Conservation (phyloP, 2,113 vertebrate species). For the Rhynchomys soricoides region DNA sequence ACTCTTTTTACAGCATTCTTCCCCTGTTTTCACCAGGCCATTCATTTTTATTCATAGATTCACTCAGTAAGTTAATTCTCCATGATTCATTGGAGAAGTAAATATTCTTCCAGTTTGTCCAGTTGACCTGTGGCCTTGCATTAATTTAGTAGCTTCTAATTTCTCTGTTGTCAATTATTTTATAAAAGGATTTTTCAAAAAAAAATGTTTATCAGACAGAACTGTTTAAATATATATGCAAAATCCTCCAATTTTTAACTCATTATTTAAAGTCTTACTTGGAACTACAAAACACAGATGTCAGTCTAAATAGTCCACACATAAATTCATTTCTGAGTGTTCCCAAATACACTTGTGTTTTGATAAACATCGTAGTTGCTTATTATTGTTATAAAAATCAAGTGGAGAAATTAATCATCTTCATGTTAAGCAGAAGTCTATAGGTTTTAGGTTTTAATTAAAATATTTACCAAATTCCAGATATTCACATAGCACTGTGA, state of each 20-base stretch:
- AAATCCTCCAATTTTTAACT: background rate
- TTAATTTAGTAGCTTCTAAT: conserved; percentile 7
- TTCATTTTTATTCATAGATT: background rate
- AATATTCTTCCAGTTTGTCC: conserved; percentile 4
- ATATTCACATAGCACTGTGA: background rate
- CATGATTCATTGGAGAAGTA: conserved; percentile 14
- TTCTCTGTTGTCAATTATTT: background rate
- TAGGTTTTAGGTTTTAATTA: background rate
- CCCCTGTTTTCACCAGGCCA: conserved; percentile 16
- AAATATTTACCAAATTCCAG: background rate
- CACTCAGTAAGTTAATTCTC: conserved; percentile 46
- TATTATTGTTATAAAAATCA: background rate
- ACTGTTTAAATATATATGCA: background rate
- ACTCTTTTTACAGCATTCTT: conserved; percentile 39
- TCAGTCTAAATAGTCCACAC: background rate
- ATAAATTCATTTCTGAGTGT: background rate
- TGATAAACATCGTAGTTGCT: background rate
- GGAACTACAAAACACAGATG: background rate
- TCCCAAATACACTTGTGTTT: background rate
- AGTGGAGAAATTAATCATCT: background rate
- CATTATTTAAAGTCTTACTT: background rate
- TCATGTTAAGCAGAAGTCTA: background rate
- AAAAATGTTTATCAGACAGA: background rate
- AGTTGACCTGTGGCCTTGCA: background rate
- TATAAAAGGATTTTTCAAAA: background rate